A percentile compares a stretch with the other conserved stretches of the same genome.
These are phyloP conservation scores for Leptinotarsa rubiginosa DNA, from an alignment of 2,888 invertebrate genomes.

Conservation along the genomic window DNA sequence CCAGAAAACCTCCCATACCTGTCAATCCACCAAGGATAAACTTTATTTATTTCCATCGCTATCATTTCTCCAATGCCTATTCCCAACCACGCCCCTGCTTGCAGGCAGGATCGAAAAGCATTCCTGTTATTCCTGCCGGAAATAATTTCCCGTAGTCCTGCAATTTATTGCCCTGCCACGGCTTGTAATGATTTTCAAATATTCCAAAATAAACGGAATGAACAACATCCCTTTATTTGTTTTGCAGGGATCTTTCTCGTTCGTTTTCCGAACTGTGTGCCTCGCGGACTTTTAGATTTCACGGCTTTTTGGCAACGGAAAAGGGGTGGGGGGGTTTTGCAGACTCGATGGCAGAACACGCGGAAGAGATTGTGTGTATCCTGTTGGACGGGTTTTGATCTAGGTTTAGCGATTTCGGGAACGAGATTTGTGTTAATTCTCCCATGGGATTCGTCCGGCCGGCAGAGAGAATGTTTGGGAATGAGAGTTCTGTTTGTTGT, in stretches of 20 bases:
- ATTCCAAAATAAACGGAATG: slow-evolving; percentile 46
- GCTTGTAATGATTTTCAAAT: slow-evolving; percentile 46
- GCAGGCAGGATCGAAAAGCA: slow-evolving; percentile 41
- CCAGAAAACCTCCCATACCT: not conserved
- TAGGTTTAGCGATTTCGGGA: slow-evolving; percentile 2
- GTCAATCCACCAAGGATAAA: not conserved
- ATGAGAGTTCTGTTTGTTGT: not conserved
- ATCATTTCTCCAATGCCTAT: not conserved
- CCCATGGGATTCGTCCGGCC: not conserved
- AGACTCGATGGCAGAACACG: not conserved
- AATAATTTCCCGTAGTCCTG: slow-evolving; percentile 44
- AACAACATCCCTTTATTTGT: slow-evolving; percentile 45
- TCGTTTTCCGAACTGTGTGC: not conserved
- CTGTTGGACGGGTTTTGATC: slow-evolving; percentile 9
- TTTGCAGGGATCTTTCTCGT: slow-evolving; percentile 16
- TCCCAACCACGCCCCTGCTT: slow-evolving; percentile 11
- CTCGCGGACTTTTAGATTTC: not conserved
- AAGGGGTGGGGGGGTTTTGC: not conserved
- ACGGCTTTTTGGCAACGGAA: not conserved
- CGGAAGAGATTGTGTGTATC: slow-evolving; percentile 15
- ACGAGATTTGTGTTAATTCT: slow-evolving; percentile 8
- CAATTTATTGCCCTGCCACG: slow-evolving; percentile 42
- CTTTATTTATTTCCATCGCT: not conserved
- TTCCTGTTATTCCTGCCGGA: slow-evolving; percentile 46
- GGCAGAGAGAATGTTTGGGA: not conserved